These are phyloP conservation scores for Galemys pyrenaicus DNA, from an alignment of 2,113 vertebrate species.

Conservation along the genomic window DNA sequence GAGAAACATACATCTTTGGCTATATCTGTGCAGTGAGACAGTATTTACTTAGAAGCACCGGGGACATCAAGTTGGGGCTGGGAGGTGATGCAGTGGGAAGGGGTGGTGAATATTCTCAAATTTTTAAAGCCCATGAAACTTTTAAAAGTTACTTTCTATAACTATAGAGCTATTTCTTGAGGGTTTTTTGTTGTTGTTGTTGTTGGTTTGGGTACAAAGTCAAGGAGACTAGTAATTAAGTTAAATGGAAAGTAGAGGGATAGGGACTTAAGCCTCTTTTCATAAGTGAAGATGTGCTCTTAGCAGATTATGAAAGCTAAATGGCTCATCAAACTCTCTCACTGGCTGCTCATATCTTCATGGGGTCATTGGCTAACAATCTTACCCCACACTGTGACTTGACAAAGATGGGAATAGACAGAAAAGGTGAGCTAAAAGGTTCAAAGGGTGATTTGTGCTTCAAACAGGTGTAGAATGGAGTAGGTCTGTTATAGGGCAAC, in stretches of 20 bases:
- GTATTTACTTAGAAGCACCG: not conserved
- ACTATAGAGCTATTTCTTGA: not conserved
- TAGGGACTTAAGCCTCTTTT: not conserved
- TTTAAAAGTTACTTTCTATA: conserved; percentile 22
- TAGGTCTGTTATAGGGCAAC: not conserved
- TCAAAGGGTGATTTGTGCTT: not conserved
- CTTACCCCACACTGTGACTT: not conserved
- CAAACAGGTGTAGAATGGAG: not conserved
- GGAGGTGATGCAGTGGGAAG: not conserved
- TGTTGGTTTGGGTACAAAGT: not conserved
- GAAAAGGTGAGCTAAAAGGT: not conserved
- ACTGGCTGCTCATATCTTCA: not conserved
- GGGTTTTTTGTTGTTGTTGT: too few species aligned
- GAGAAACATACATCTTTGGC: conserved; percentile 48
- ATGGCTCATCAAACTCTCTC: too few species aligned
- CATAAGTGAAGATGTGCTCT: not conserved
- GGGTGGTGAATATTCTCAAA: not conserved
- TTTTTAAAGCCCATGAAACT: not conserved
- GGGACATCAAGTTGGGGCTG: not conserved
- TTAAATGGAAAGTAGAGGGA: not conserved
- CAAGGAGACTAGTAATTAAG: not conserved
- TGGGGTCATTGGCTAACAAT: not conserved
- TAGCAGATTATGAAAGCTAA: not conserved
- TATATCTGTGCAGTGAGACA: not conserved
- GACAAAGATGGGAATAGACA: not conserved